These are phyloP conservation scores for Tenthredo notha DNA, from an alignment of 2,888 invertebrate genomes.

Conservation along the genomic window DNA sequence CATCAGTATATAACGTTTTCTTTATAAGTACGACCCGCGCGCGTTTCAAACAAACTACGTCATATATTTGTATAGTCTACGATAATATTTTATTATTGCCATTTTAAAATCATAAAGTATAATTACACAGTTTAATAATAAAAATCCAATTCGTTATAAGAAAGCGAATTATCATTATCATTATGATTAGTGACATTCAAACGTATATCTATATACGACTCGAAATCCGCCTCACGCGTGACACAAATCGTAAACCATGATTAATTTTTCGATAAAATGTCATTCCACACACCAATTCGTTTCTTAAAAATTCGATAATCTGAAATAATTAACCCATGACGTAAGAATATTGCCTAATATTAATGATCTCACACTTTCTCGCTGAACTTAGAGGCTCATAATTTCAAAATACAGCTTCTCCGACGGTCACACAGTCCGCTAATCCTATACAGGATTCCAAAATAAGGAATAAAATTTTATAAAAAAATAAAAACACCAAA, in stretches of 20 bases:
- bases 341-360: not conserved
- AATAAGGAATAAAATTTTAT: not conserved
- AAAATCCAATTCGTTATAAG: not conserved
- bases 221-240: not conserved
- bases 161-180: not conserved
- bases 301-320: not conserved
- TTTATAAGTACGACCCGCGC: not conserved
- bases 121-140: slow-evolving; percentile 22
- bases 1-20: not conserved
- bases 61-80: slow-evolving; percentile 12
- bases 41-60: not conserved
- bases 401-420: not conserved
- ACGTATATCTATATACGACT: not conserved
- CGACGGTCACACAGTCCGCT: not conserved
- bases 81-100: slow-evolving; percentile 35
- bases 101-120: not conserved
- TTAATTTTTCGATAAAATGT: not conserved
- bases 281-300: not conserved
- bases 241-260: not conserved
- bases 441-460: not conserved
- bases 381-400: not conserved
- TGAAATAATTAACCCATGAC: not conserved
- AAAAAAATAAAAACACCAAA: not conserved
- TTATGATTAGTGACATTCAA: not conserved
- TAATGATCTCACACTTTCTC: not conserved